Evolutionary conservation across 1,140 invertebrate genomes (phyloP), one percentile per base, ranked within the genome.

Genomic region (Drosophila repletoides): DNA sequence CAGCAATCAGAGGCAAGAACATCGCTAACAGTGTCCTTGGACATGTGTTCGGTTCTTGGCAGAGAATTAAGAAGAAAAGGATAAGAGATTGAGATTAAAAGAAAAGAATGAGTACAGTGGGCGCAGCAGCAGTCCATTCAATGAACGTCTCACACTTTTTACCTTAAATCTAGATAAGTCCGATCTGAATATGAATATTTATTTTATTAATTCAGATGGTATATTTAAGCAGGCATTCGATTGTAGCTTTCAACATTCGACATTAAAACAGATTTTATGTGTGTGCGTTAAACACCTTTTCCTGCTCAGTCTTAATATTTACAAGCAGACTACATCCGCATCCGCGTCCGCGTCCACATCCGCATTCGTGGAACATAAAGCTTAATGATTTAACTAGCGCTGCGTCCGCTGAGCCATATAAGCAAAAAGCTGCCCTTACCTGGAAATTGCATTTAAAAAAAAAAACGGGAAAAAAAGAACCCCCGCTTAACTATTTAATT

Each of bases 401-500:
- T 53, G 33, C 14, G 26, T 33, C 40, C 26, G 31, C 38, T 24
- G 24, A 22, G 15, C 19, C 14, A 48, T 15, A 14, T 53, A 15
- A 55, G 36, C 33, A 61, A 33, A 65, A 49, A 63, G 28, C n/a
- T 24, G 43, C n/a, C 33, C 24, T 34, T 43, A 60, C 48, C 56
- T 67, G 61, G 49, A 72, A 83, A 71, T 63, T 60, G 56, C 64
- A 69, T 64, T 51, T 22, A 26, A 34, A 49, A 59, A 59, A 59
- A 49, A 7, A 9, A 17, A 17, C n/a, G 3, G 21, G 24, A 51
- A 76, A 58, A 65, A 34, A 48, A 21, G n/a, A n/a, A n/a, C n/a
- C n/a, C n/a, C n/a, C 48, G 45, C 58, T 70, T 75, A 74, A 76
- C 80, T 68, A 59, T 72, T 86, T 86, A 84, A 84, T 84, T 84